Evolutionary conservation across 2,797 vertebrate species (phyloP).

Genomic region (Decapterus maruadsi): DNA sequence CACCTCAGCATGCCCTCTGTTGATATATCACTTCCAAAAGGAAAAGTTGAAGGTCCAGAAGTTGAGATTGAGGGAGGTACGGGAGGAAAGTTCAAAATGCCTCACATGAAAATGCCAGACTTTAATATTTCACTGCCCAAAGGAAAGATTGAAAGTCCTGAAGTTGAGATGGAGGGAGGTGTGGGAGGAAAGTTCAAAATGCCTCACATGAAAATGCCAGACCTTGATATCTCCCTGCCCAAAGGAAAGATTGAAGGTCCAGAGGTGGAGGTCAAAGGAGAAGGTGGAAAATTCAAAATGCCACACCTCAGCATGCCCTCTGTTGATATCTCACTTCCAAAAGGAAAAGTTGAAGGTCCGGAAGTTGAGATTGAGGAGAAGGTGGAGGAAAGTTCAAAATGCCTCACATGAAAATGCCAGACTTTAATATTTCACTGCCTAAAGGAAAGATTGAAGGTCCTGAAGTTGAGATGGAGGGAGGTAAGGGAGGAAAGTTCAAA

Average conservation of each 20-base stretch:
- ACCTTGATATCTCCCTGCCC: slow-evolving; percentile 59
- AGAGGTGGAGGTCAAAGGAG: neutral
- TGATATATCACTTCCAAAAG: slow-evolving; percentile 67
- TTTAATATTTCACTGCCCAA: slow-evolving; percentile 67
- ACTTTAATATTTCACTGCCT: slow-evolving; percentile 69
- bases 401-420: neutral
- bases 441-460: too few relatives aligned
- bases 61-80: slow-evolving; percentile 17
- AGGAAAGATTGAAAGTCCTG: slow-evolving; percentile 55
- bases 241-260: slow-evolving; percentile 55
- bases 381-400: neutral
- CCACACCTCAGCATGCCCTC: slow-evolving; percentile 69
- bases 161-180: slow-evolving; percentile 30
- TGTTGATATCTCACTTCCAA: slow-evolving; percentile 2
- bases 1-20: slow-evolving; percentile 62
- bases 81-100: slow-evolving; percentile 54
- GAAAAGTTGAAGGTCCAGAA: slow-evolving; percentile 15
- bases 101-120: slow-evolving; percentile 59
- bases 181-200: slow-evolving; percentile 50
- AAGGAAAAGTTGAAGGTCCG: slow-evolving; percentile 16
- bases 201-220: slow-evolving; percentile 63
- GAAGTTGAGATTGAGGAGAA: slow-evolving; percentile 18
- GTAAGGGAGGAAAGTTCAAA: too few relatives aligned
- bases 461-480: too few relatives aligned
- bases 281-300: too few relatives aligned